Base-by-base conservation (phyloP, 2,888 invertebrate species). In the Oligia latruncula region DNA sequence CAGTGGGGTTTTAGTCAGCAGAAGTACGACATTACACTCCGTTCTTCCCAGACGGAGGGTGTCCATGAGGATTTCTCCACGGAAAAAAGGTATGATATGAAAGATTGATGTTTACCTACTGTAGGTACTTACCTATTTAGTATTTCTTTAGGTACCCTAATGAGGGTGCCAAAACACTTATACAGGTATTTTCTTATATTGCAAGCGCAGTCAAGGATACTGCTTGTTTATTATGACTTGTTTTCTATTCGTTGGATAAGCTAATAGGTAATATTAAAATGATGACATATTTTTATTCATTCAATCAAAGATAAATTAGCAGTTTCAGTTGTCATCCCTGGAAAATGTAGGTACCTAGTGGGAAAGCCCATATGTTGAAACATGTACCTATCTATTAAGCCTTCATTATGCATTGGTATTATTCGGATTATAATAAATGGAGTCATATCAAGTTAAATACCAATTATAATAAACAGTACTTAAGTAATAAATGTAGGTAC, bases 341-440 rank as follows among this genome's bases (percentile, higher is more conserved):
- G 70, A 15, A 52, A 35, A 71, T 15, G 13, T 20, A 65, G 8
- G 17, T 20, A 65, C 8, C 35, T 64, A 15, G 66, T 67, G 70
- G 49, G 49, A 70, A 70, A 52, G 20, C 29, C 52, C 70, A 52
- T 23, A 35, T 71, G 70, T 71, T 71, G 15, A 20, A 20, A 64
- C 64, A 35, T 20, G 15, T n/a, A 29, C 1, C 1, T 29, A 29
- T 29, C 29, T 29, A 60, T 4, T 13, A 58, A 15, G 20, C 8
- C n/a, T 46, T 67, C 20, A 35, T 68, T 29, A 29, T 35, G 70
- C 35, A 52, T 35, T 35, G 6, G 8, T 35, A 52, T 23, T 46
- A 49, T 49, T 49, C 67, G 23, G n/a, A 67, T 67, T 67, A 43
- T 67, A 67, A n/a, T 67, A 67, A 43, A 67, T 43, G 40, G 23